A percentile compares a stretch with the other conserved stretches of the same genome.
Conservation (phyloP, 2,113 vertebrate genomes). For the Nerophis ophidion region DNA sequence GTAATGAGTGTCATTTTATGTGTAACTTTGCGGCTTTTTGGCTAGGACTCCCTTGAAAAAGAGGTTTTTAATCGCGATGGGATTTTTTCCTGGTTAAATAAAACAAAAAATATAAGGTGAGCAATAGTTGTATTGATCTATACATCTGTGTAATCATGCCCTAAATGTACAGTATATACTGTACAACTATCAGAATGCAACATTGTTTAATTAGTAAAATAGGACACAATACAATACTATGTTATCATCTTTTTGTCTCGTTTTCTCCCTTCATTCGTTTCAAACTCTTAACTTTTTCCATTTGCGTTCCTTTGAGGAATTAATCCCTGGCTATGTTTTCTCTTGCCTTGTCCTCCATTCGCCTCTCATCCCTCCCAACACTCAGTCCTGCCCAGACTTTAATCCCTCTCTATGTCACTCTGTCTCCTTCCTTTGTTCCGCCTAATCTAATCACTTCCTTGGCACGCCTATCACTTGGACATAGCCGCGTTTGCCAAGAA, state of each 20-base stretch:
- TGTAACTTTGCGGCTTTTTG: no score
- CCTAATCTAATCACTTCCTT: conserved; percentile 37
- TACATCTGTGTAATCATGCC: no score
- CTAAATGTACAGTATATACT: no score
- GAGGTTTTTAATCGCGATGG: no score
- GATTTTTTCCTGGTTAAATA: no score
- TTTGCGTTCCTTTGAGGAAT: conserved; percentile 37
- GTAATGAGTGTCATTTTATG: no score
- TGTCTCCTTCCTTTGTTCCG: conserved; percentile 28
- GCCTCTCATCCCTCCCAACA: conserved; percentile 21
- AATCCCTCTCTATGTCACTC: conserved; percentile 29
- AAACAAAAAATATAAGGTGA: no score
- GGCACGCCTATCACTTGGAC: conserved; percentile 16
- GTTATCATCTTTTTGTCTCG: neutral
- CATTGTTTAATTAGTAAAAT: no score
- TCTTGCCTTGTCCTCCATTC: conserved; percentile 18
- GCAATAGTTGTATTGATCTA: no score
- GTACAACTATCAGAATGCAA: no score
- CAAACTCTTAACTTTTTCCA: conserved; percentile 29
- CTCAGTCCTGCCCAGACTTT: conserved; percentile 21
- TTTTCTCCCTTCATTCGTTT: conserved; percentile 9
- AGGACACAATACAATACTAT: no score
- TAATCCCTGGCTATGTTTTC: conserved; percentile 33
- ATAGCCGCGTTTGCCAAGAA: conserved; percentile 16
- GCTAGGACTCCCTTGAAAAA: no score